Conservation (phyloP, 2,888 invertebrate genomes). For the Chalcosyrphus nemorum region DNA sequence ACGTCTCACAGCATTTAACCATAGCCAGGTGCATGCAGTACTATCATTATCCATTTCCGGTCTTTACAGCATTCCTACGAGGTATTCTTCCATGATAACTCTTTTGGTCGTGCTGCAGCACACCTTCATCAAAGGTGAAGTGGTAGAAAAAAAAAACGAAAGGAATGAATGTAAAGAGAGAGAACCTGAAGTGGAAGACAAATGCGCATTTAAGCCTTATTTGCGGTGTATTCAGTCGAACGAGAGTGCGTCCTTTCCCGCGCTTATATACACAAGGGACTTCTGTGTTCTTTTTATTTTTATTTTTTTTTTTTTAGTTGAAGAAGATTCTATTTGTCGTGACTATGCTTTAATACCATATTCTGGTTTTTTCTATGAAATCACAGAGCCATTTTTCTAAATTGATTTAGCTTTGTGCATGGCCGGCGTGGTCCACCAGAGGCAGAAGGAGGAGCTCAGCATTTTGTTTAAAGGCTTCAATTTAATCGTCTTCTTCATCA, state of each 20-base stretch:
- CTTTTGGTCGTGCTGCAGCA: slow-evolving; percentile 59
- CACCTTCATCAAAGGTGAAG: slow-evolving; percentile 65
- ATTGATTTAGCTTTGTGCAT: slow-evolving; percentile 36
- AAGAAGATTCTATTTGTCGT: slow-evolving; percentile 20
- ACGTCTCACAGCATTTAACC: slow-evolving; percentile 44
- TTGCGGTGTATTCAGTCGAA: slow-evolving; percentile 48
- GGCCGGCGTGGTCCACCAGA: slow-evolving; percentile 9
- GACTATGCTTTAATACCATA: slow-evolving; percentile 42
- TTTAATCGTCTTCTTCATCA: slow-evolving; percentile 13
- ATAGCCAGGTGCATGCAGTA: slow-evolving; percentile 69
- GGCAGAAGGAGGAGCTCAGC: not conserved
- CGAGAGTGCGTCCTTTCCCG: slow-evolving; percentile 65
- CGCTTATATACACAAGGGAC: slow-evolving; percentile 12
- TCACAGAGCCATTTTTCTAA: slow-evolving; percentile 21
- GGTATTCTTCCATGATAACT: slow-evolving; percentile 71
- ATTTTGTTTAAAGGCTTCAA: slow-evolving; percentile 27
- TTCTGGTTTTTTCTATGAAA: slow-evolving; percentile 58
- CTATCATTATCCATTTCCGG: slow-evolving; percentile 72
- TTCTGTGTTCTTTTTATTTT: no score
- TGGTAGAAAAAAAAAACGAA: slow-evolving; percentile 16
- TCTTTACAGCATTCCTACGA: slow-evolving; percentile 71
- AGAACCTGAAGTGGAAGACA: slow-evolving; percentile 65
- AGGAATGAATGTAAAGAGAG: slow-evolving; percentile 25
- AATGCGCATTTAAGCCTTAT: slow-evolving; percentile 72
- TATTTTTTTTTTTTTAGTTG: not conserved